These are phyloP conservation scores for Chinchilla lanigera DNA, from an alignment of 2,113 vertebrate genomes.

Conservation along the genomic window DNA sequence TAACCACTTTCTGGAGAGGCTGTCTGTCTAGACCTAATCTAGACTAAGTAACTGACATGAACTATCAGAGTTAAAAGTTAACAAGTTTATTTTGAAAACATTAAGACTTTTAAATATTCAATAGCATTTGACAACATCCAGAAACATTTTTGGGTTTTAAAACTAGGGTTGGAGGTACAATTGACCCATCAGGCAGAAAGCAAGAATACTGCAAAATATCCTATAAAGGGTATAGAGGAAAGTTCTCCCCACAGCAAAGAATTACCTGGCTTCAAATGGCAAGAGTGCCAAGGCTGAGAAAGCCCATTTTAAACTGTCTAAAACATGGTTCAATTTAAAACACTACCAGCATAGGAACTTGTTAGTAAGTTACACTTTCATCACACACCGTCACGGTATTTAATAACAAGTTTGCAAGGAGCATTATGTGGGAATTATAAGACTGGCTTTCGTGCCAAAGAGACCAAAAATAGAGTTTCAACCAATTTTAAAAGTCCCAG, in stretches of 20 bases:
- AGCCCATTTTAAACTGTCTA: background rate
- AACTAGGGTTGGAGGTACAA: background rate
- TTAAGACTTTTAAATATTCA: conserved; percentile 4
- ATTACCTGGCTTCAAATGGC: background rate
- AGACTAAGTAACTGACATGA: background rate
- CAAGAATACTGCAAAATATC: background rate
- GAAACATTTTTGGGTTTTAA: background rate
- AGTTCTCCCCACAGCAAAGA: background rate
- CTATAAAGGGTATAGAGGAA: background rate
- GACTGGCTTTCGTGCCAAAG: background rate
- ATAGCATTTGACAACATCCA: background rate
- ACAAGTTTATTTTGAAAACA: conserved; percentile 40
- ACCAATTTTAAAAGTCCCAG: conserved; percentile 39
- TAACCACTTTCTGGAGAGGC: background rate
- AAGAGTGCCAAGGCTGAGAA: background rate
- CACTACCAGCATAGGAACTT: background rate
- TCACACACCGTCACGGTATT: background rate
- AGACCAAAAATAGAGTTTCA: conserved; percentile 18
- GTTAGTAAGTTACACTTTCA: background rate
- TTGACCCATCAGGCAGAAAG: background rate
- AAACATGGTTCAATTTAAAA: conserved; percentile 4
- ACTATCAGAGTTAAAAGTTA: conserved; percentile 5
- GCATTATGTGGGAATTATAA: background rate
- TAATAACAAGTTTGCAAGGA: background rate
- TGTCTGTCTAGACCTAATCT: background rate